These are phyloP conservation scores for Synodontis membranacea DNA, from an alignment of 2,113 vertebrate species.

Conservation along the genomic window DNA sequence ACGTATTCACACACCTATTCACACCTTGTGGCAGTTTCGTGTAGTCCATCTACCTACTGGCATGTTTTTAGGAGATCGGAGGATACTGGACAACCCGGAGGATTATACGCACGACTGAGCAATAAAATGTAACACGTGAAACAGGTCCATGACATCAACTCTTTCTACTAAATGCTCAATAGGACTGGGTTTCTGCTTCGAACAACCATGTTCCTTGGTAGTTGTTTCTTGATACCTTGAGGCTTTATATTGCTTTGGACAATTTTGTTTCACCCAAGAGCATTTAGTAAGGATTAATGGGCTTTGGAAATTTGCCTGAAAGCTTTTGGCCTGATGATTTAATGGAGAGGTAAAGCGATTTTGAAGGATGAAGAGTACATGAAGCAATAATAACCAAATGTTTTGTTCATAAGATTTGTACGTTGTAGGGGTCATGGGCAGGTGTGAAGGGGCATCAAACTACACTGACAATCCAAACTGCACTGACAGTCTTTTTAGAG, in stretches of 20 bases:
- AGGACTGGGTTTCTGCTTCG: background rate
- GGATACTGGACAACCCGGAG: background rate
- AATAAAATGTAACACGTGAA: background rate
- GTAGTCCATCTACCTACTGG: background rate
- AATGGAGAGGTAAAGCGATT: conserved; percentile 46
- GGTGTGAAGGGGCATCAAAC: conserved; percentile 59
- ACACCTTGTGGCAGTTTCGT: background rate
- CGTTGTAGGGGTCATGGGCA: conserved; percentile 53
- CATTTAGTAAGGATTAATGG: conserved; percentile 74
- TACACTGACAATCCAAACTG: conserved; percentile 41
- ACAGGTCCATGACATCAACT: background rate
- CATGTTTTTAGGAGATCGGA: background rate
- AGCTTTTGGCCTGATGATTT: conserved; percentile 70
- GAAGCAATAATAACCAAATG: conserved; percentile 53
- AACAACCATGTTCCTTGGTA: conserved; percentile 46
- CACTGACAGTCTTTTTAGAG: conserved; percentile 59
- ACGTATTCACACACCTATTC: too few relatives aligned
- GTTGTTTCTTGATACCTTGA: conserved; percentile 59
- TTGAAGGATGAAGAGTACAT: conserved; percentile 14
- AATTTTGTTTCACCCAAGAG: conserved; percentile 69
- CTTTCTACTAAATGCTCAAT: background rate
- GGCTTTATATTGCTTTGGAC: conserved; percentile 70
- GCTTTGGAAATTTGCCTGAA: conserved; percentile 69
- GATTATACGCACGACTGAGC: background rate
- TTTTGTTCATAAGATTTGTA: conserved; percentile 56